Conservation (phyloP, 2,113 vertebrate species). For the Engraulis encrasicolus region DNA sequence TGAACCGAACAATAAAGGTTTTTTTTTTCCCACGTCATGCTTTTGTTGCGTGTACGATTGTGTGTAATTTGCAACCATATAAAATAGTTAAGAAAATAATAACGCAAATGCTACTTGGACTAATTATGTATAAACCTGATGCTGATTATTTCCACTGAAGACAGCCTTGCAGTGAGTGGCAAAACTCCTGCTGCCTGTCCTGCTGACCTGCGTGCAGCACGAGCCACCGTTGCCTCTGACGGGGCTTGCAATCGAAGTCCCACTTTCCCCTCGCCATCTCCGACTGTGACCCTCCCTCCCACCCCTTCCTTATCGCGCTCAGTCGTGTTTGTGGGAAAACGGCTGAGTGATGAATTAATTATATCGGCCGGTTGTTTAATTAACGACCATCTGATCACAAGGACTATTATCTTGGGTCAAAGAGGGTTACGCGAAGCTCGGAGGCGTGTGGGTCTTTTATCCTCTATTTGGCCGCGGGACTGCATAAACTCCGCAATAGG, state of each 20-base stretch:
- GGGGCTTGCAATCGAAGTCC: slow-evolving; percentile 5
- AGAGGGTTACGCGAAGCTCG: slow-evolving; percentile 25
- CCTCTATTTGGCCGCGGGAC: not conserved
- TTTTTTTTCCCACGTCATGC: not conserved
- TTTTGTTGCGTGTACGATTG: not conserved
- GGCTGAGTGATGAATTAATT: slow-evolving; percentile 67
- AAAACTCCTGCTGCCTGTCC: not conserved
- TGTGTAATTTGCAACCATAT: not conserved
- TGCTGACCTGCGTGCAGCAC: not conserved
- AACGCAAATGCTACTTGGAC: not conserved
- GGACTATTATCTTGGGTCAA: slow-evolving; percentile 51
- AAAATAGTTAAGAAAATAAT: not conserved
- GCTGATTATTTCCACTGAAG: not conserved
- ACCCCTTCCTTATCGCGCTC: not conserved
- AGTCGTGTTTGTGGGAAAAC: not conserved
- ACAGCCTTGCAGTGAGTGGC: not conserved
- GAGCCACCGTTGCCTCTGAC: not conserved
- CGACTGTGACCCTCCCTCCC: not conserved
- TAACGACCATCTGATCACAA: slow-evolving; percentile 57
- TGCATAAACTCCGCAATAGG: not conserved
- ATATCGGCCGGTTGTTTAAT: slow-evolving; percentile 59
- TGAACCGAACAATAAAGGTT: slow-evolving; percentile 31
- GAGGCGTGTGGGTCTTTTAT: not conserved
- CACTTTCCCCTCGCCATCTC: not conserved
- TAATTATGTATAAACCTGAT: not conserved